A percentile compares a stretch with the other conserved stretches of the same genome.
Conservation (phyloP, 1,140 invertebrate species). For the Formica selysi region DNA sequence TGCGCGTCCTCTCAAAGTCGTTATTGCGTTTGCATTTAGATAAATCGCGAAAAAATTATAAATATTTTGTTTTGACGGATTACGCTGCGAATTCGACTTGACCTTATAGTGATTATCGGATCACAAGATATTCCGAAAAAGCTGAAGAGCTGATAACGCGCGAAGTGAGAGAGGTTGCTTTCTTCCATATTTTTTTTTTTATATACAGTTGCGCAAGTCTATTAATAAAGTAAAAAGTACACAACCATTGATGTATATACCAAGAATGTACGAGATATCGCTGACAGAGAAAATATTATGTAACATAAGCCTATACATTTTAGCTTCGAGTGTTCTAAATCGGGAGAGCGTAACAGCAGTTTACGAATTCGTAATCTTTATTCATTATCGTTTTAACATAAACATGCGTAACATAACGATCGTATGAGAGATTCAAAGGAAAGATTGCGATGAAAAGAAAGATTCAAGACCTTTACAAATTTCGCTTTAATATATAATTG, state of each 20-base stretch:
- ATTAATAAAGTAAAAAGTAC: background rate
- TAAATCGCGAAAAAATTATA: background rate
- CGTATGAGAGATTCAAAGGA: background rate
- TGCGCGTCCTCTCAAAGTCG: background rate
- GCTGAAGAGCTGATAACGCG: background rate
- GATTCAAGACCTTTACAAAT: background rate
- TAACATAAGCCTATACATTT: too few relatives aligned
- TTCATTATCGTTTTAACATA: too few relatives aligned
- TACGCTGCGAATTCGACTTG: background rate
- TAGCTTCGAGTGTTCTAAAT: too few relatives aligned
- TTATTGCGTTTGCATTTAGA: slow-evolving; percentile 2
- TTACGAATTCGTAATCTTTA: too few relatives aligned
- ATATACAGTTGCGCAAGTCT: background rate
- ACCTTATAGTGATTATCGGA: slow-evolving; percentile 29
- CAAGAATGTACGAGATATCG: too few relatives aligned
- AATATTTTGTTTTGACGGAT: background rate
- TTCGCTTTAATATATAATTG: background rate
- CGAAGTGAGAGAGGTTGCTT: too few relatives aligned
- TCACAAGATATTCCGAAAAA: background rate
- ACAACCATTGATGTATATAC: background rate
- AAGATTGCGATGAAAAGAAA: too few relatives aligned
- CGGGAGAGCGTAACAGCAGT: too few relatives aligned
- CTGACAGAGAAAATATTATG: too few relatives aligned
- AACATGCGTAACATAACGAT: too few relatives aligned
- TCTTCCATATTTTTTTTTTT: background rate